Evolutionary conservation across 2,113 vertebrate species (phyloP).

Genomic region (Nansenia antarctica): DNA sequence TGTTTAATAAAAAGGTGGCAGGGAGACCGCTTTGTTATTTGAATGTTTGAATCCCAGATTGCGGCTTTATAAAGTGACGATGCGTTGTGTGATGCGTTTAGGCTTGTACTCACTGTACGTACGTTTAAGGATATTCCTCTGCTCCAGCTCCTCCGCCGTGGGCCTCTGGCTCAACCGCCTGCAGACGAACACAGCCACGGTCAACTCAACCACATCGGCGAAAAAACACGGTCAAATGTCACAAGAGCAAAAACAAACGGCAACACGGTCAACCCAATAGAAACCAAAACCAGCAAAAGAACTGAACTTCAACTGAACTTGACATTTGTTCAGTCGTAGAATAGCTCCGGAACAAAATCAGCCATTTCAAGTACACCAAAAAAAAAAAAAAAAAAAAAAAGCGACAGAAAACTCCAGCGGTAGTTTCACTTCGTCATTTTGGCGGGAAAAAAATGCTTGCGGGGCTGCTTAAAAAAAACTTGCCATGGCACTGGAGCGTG

Average conservation of each 20-base stretch:
- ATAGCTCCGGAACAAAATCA: neutral
- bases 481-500: too few relatives aligned
- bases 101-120: constrained; percentile 66
- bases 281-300: neutral
- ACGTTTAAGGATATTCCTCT: constrained; percentile 99
- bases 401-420: too few relatives aligned
- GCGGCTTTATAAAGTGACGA: neutral
- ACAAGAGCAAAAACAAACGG: too few relatives aligned
- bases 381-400: too few relatives aligned
- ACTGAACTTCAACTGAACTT: neutral
- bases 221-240: constrained; percentile 14
- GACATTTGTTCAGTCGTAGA: neutral
- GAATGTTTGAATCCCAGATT: too few relatives aligned
- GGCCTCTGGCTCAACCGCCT: constrained; percentile 98
- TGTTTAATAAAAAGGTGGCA: too few relatives aligned
- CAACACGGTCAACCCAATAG: neutral
- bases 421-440: too few relatives aligned
- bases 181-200: constrained; percentile 73
- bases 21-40: too few relatives aligned
- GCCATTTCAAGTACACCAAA: too few relatives aligned
- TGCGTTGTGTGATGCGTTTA: neutral
- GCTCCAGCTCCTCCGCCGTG: constrained; percentile 94
- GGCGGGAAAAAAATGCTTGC: too few relatives aligned
- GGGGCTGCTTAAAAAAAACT: too few relatives aligned
- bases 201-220: constrained; percentile 32